phyloP scores from a whole-genome alignment of 2,888 invertebrate species.

The Melinaea marsaeus region DNA sequence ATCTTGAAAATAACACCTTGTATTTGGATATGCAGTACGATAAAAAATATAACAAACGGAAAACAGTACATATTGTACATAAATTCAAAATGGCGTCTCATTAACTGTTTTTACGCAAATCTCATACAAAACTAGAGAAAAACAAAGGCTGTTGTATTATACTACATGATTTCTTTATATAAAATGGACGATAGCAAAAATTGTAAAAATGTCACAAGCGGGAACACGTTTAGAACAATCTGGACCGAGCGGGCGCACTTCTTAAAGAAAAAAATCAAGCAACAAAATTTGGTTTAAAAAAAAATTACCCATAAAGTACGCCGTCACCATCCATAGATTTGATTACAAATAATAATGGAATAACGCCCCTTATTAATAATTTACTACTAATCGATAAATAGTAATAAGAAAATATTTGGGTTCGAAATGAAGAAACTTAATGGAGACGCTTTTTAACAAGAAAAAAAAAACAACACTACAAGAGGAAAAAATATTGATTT shows the following conservation, averaged over 20 bases:
- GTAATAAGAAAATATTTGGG: slow-evolving; percentile 24
- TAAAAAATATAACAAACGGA: slow-evolving; percentile 13
- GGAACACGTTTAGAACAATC: slow-evolving; percentile 5
- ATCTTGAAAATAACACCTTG: slow-evolving; percentile 30
- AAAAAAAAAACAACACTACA: slow-evolving; percentile 36
- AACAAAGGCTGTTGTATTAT: slow-evolving; percentile 33
- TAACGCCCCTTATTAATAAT: slow-evolving; percentile 25
- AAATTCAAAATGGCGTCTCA: slow-evolving; percentile 30
- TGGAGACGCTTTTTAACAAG: slow-evolving; percentile 9
- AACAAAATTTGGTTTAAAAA: no score
- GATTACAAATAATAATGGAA: slow-evolving; percentile 24
- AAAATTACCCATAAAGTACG: slow-evolving; percentile 3
- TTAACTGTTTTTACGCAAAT: slow-evolving; percentile 26
- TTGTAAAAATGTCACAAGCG: slow-evolving; percentile 46
- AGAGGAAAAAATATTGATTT: slow-evolving; percentile 33
- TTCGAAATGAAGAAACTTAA: slow-evolving; percentile 11
- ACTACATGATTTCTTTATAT: slow-evolving; percentile 48
- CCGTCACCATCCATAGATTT: slow-evolving; percentile 18
- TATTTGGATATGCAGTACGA: slow-evolving; percentile 19
- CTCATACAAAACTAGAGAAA: slow-evolving; percentile 37
- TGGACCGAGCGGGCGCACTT: no score
- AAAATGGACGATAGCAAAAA: slow-evolving; percentile 50
- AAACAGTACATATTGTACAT: slow-evolving; percentile 12
- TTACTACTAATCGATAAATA: slow-evolving; percentile 28
- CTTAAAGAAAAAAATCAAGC: no score